Base-by-base conservation (phyloP, 1,140 invertebrate genomes). In the Metopolophium dirhodum region DNA sequence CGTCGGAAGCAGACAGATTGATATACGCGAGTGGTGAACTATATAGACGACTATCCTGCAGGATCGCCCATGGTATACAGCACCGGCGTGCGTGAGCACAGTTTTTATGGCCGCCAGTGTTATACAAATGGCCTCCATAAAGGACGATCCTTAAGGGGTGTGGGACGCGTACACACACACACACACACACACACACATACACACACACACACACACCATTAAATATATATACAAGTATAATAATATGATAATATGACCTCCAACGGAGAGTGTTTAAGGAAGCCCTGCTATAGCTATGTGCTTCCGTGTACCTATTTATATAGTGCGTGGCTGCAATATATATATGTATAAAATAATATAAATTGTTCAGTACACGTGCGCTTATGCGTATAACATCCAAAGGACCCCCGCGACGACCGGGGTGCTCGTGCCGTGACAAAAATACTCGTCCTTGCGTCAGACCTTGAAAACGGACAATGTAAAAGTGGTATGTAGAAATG, bases 71-170 rank as follows among this genome's bases (percentile, higher is more conserved):
- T n/a, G n/a, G 14, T 7, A 18, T 77, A 77, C 9, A 61, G 61
- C 14, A 30, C 7, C 61, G 61, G 41, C 30, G 41, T 45, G 30
- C 41, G 6, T 82, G 54, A n/a, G 45, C 18, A 45, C 23, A 26
- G 61, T 91, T 91, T 91, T 91, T 91, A 91, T 77, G 90, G 90
- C 90, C 22, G 90, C 77, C 18, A 77, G n/a, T n/a, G 11, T 77
- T 77, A 77, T 77, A 68, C 61, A 68, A 47, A 77, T 91, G 90
- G 90, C 90, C 90, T 77, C 90, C 61, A 77, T 35, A 88, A 88
- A 88, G 86, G 86, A 88, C 86, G 18, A 35, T 49, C 47, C 86
- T 49, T 49, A 91, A 68, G 45, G 57, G 90, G 57, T 68, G 90
- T 41, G 37, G 9, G 4, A 45, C 41, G 35, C 61, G n/a, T 35